phyloP scores from a whole-genome alignment of 2,113 vertebrate genomes.

The Ivindomyrus marchei region DNA sequence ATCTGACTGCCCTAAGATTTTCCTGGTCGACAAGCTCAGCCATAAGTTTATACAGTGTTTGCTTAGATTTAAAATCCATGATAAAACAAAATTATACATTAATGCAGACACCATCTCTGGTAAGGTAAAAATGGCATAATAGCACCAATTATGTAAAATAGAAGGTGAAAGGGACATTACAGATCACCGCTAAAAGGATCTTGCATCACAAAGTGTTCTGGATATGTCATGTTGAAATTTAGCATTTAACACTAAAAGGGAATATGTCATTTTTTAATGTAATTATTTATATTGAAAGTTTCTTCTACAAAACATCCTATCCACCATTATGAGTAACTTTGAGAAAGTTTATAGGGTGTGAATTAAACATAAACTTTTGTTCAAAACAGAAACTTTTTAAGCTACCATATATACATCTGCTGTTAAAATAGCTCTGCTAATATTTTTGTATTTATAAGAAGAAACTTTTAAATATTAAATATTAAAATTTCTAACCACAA shows the following conservation, averaged over 20 bases:
- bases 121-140: not conserved
- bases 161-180: not conserved
- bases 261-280: not conserved
- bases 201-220: not conserved
- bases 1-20: not conserved
- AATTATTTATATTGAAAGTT: constrained; percentile 10
- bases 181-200: not conserved
- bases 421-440: not conserved
- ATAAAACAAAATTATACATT: not conserved
- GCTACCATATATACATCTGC: not conserved
- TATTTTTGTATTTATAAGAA: not conserved
- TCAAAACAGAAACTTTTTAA: not conserved
- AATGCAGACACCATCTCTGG: not conserved
- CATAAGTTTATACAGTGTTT: not conserved
- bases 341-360: not conserved
- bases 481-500: constrained; percentile 8
- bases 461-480: not conserved
- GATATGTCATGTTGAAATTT: not conserved
- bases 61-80: not conserved
- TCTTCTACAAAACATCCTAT: not conserved
- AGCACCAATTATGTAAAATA: constrained; percentile 7
- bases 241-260: not conserved
- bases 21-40: not conserved
- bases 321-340: not conserved
- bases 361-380: not conserved